A percentile compares a stretch with the other conserved stretches of the same genome.
Conservation (phyloP, 1,140 invertebrate species). For the Meteorus sp. region DNA sequence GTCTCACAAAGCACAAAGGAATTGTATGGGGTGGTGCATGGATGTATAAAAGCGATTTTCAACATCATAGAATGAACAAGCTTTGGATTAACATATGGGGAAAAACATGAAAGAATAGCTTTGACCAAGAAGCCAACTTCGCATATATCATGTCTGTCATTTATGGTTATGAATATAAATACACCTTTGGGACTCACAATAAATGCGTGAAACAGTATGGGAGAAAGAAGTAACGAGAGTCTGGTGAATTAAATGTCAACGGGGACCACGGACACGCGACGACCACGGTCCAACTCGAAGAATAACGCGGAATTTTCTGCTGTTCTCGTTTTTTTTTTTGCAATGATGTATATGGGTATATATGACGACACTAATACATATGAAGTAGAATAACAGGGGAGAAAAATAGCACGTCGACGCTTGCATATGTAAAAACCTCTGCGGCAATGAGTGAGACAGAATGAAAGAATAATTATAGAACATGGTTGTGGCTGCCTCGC, state of each 20-base stretch:
- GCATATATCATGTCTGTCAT: conserved; percentile 32
- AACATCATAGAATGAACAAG: no score
- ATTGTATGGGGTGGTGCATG: neutral
- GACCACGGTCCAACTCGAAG: neutral
- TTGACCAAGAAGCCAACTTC: conserved; percentile 27
- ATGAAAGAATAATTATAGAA: no score
- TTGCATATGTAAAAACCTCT: no score
- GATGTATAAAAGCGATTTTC: no score
- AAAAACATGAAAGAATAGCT: conserved; percentile 31
- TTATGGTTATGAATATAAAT: conserved; percentile 44
- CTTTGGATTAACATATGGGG: conserved; percentile 33
- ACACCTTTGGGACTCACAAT: conserved; percentile 27
- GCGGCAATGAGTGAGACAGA: no score
- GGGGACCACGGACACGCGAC: no score
- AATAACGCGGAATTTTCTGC: neutral
- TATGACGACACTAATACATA: no score
- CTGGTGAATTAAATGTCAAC: no score
- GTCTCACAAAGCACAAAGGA: neutral
- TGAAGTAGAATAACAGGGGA: neutral
- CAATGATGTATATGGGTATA: neutral
- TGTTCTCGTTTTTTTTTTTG: neutral
- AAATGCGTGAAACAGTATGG: conserved; percentile 22
- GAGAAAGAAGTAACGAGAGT: neutral
- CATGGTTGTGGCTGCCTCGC: no score
- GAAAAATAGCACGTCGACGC: conserved; percentile 1